Conservation (phyloP, 2,888 invertebrate species). For the Erebia ligea region DNA sequence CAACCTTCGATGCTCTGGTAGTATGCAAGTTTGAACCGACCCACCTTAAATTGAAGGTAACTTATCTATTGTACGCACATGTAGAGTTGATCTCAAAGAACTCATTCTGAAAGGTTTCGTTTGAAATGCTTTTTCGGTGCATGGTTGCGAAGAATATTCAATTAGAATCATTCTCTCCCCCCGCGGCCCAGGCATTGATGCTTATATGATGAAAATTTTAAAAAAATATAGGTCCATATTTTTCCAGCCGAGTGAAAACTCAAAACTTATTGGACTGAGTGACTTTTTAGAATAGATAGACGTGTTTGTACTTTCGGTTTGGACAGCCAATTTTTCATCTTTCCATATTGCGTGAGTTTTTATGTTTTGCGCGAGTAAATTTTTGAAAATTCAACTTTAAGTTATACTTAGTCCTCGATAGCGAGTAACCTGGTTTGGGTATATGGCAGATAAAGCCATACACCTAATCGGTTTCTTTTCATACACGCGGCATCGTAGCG, state of each 20-base stretch:
- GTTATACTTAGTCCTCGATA: too few relatives aligned
- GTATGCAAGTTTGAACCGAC: conserved; percentile 32
- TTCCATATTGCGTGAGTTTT: too few relatives aligned
- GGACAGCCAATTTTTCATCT: too few relatives aligned
- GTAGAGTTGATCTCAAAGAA: conserved; percentile 26
- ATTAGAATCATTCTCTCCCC: conserved; percentile 2
- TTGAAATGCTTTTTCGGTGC: conserved; percentile 27
- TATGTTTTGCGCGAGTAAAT: too few relatives aligned
- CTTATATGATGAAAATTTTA: not conserved
- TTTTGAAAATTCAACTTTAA: too few relatives aligned
- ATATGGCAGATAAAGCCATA: too few relatives aligned
- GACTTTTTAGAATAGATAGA: too few relatives aligned
- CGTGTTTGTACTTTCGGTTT: too few relatives aligned
- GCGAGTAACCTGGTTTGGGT: too few relatives aligned
- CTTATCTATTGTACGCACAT: conserved; percentile 24
- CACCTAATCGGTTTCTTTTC: too few relatives aligned
- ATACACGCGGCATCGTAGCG: too few relatives aligned
- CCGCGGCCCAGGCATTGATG: not conserved
- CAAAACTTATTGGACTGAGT: not conserved
- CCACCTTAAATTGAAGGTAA: conserved; percentile 21
- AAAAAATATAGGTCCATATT: not conserved
- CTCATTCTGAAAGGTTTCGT: conserved; percentile 32
- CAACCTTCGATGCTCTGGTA: conserved; percentile 27
- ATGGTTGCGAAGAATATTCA: conserved; percentile 21
- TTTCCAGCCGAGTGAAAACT: not conserved